Evolutionary conservation across 2,797 vertebrate genomes (phyloP).

Genomic region (Falco peregrinus): DNA sequence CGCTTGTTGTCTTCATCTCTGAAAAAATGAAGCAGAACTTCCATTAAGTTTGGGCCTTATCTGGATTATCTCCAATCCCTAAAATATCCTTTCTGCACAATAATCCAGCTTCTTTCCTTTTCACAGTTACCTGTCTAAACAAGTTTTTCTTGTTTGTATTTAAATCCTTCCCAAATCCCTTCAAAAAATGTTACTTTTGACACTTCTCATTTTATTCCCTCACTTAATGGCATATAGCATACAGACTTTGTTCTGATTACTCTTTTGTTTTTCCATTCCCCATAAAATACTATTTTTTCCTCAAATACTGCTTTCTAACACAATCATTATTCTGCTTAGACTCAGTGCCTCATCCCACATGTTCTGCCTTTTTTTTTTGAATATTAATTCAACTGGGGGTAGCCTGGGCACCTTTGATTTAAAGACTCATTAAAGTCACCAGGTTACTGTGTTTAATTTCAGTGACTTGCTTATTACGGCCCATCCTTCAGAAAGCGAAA

Average conservation of each 20-base stretch:
- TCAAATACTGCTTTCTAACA: background rate
- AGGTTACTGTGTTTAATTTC: background rate
- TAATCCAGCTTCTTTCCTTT: background rate
- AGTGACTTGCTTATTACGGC: background rate
- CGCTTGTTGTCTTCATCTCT: background rate
- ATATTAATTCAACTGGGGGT: background rate
- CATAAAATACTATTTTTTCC: background rate
- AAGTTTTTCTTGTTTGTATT: background rate
- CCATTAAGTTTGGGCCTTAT: background rate
- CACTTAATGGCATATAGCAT: background rate
- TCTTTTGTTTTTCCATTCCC: background rate
- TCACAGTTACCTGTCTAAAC: background rate
- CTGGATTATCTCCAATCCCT: background rate
- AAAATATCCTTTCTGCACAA: background rate
- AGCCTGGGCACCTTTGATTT: background rate
- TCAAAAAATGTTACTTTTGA: background rate
- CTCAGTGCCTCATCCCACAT: background rate
- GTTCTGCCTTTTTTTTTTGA: background rate
- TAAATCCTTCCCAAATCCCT: background rate
- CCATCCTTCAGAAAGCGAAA: background rate
- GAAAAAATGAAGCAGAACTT: background rate
- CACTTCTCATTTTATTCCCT: background rate
- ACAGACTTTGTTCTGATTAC: background rate
- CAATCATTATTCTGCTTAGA: background rate
- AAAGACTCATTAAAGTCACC: background rate